These are phyloP conservation scores for Florisuga fusca DNA, from an alignment of 2,797 vertebrate genomes.

Conservation along the genomic window DNA sequence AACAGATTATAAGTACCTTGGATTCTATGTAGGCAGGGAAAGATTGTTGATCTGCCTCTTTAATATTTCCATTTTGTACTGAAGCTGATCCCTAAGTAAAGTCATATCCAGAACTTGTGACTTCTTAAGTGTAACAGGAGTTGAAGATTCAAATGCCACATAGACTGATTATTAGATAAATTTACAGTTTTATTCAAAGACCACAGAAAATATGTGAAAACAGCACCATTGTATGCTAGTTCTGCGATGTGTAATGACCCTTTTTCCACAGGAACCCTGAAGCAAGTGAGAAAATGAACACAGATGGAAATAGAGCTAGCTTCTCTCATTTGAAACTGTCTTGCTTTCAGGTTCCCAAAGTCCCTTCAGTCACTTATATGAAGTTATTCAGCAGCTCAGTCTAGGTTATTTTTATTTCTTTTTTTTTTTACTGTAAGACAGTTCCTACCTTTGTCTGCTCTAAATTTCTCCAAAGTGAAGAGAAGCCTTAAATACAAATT, in stretches of 20 bases:
- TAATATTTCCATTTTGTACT: background rate
- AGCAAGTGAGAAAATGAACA: background rate
- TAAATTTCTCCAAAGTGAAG: background rate
- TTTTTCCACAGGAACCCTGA: background rate
- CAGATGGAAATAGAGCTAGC: background rate
- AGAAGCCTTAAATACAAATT: constrained; percentile 10
- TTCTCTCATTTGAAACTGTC: background rate
- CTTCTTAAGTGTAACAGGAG: background rate
- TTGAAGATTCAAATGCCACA: background rate
- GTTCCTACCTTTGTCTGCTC: background rate
- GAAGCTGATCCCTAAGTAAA: background rate
- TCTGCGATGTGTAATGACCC: background rate
- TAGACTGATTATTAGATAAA: background rate
- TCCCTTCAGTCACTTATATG: background rate
- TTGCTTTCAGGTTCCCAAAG: background rate
- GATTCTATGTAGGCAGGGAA: background rate
- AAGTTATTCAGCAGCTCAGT: background rate
- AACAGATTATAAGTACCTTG: background rate
- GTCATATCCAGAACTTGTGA: background rate
- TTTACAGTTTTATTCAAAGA: background rate
- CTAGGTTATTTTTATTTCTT: background rate
- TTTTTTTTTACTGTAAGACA: background rate
- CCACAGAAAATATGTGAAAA: background rate
- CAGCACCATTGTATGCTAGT: background rate
- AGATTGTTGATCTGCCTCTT: background rate